These are phyloP conservation scores for Lontra canadensis DNA, from an alignment of 2,113 vertebrate species.

Conservation along the genomic window DNA sequence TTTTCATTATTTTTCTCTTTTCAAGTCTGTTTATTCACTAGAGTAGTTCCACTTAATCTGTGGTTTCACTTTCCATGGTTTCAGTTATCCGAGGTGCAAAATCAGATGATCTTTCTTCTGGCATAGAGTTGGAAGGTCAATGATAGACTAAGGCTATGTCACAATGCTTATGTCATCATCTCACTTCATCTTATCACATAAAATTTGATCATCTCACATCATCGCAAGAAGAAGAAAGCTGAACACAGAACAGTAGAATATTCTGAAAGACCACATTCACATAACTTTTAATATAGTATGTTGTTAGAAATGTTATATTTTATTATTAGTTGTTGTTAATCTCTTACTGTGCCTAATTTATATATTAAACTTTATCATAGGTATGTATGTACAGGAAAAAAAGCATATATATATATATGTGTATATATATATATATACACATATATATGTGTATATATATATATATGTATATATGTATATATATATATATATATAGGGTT, in stretches of 20 bases:
- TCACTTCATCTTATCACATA: not conserved
- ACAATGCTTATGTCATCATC: not conserved
- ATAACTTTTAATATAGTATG: not conserved
- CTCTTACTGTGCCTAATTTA: not conserved
- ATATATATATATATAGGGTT: not conserved
- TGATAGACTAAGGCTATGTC: not conserved
- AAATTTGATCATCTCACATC: not conserved
- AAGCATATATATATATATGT: no score
- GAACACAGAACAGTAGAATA: not conserved
- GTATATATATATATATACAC: no score
- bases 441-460: no score
- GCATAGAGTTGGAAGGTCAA: not conserved
- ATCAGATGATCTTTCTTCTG: not conserved
- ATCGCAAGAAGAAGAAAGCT: not conserved
- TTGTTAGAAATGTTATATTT: not conserved
- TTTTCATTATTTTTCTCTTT: not conserved
- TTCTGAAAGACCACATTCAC: not conserved
- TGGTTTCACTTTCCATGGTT: not conserved
- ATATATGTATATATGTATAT: no score
- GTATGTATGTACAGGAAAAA: not conserved
- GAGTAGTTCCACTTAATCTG: not conserved
- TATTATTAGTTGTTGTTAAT: not conserved
- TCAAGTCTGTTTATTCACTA: not conserved
- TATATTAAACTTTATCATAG: not conserved
- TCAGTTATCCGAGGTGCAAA: not conserved